These are phyloP conservation scores for Leptoclinus maculatus DNA, from an alignment of 2,797 vertebrate genomes.

Conservation along the genomic window DNA sequence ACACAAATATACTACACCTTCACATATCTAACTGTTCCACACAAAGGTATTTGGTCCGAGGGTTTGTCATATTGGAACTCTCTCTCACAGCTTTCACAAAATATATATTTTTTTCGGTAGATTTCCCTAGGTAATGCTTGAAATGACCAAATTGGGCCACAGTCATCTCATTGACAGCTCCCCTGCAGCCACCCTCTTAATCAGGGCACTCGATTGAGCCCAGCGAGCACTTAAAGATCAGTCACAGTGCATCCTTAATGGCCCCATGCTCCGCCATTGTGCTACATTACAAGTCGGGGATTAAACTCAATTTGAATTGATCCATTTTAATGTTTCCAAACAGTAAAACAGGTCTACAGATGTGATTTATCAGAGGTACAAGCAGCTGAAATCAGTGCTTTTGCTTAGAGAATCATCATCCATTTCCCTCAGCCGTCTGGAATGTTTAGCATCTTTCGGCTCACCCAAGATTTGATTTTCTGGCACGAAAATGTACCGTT, in stretches of 20 bases:
- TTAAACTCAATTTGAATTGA: background rate
- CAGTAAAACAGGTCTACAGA: background rate
- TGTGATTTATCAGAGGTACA: background rate
- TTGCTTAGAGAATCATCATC: background rate
- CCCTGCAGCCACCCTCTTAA: conserved; percentile 41
- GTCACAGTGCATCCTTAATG: conserved; percentile 33
- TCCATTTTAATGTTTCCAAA: background rate
- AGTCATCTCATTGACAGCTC: conserved; percentile 41
- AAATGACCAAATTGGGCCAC: conserved; percentile 39
- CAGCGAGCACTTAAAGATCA: conserved; percentile 39
- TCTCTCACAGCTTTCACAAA: background rate
- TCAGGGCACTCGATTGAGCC: conserved; percentile 31
- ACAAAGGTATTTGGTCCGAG: too few relatives aligned
- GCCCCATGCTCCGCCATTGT: background rate
- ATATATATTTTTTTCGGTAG: background rate
- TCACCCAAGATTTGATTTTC: background rate
- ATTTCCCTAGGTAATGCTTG: conserved; percentile 40
- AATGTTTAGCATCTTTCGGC: background rate
- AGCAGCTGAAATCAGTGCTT: background rate
- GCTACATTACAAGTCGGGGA: background rate
- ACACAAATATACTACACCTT: background rate
- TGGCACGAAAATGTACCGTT: background rate
- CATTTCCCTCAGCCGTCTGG: background rate
- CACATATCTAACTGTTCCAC: background rate
- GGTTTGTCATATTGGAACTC: background rate